A percentile compares a stretch with the other conserved stretches of the same genome.
These are phyloP conservation scores for Lanius collurio DNA, from an alignment of 2,113 vertebrate genomes.

Conservation along the genomic window DNA sequence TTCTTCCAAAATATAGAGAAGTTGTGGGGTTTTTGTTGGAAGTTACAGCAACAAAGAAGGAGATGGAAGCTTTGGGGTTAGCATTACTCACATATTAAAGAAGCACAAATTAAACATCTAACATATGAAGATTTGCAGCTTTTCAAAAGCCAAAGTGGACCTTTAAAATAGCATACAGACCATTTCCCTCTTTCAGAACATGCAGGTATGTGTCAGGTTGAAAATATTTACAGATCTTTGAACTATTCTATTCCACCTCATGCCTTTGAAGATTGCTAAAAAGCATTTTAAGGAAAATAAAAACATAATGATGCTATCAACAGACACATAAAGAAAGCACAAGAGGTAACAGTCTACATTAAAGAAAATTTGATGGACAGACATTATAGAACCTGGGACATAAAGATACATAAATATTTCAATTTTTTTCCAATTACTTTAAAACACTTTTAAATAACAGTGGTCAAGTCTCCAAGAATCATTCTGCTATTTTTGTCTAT, in stretches of 20 bases:
- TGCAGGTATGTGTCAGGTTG: neutral
- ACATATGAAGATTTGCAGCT: neutral
- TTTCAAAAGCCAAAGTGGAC: neutral
- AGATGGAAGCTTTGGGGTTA: neutral
- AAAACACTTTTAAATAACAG: neutral
- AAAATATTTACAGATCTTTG: conserved; percentile 1
- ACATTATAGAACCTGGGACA: neutral
- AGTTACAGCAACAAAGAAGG: neutral
- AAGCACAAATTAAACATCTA: neutral
- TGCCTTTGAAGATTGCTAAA: neutral
- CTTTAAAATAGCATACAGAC: neutral
- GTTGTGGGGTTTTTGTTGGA: neutral
- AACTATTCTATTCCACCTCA: neutral
- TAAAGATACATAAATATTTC: neutral
- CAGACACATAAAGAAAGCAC: neutral
- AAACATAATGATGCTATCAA: neutral
- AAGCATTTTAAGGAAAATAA: neutral
- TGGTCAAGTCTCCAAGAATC: neutral
- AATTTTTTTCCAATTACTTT: neutral
- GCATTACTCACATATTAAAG: neutral
- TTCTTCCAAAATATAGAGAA: neutral
- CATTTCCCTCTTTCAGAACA: neutral
- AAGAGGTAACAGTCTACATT: neutral
- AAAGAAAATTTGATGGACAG: neutral
- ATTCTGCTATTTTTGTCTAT: neutral